Base-by-base conservation (phyloP, 2,113 vertebrate genomes). In the Heterotilapia buettikoferi region DNA sequence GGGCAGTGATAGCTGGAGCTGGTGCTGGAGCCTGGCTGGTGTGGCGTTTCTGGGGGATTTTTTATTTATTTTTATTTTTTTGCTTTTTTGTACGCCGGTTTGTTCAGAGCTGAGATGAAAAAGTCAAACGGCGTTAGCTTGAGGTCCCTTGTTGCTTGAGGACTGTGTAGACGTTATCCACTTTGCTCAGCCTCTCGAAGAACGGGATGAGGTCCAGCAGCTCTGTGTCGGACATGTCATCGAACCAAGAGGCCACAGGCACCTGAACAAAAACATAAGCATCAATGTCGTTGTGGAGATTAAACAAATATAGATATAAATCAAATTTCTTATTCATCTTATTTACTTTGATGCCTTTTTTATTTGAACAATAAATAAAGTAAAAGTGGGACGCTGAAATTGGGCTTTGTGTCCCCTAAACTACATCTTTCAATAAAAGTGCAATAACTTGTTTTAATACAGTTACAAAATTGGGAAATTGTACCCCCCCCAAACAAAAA, bases 201-300 rank as follows among this genome's bases (percentile, higher is more conserved):
- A 99, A 99, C 3, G 99, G 98, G 92, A 99, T 96, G 88, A 99
- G 97, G 86, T 99, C 98, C 43, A 99, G 97, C 85, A 99, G 97
- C 93, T 99, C 99, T 0, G 98, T 99, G 97, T 99, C 99, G 0
- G 97, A 96, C 98, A 99, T 99, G 96, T 99, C 98, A 73, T 99
- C 98, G 5, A 99, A 99, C 99, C 99, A 99, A 2, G 99, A 99
- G 29, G 97, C 98, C 89, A 99, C 98, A 0, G 99, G 98, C n/a
- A 99, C 98, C 99, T 99, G 90, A 3, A 9, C 1, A 10, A n/a
- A 38, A 81, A 53, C n/a, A 19, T 19, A 21, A 57, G 2, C 2
- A 7, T 83, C 19, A 85, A 6, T 76, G 6, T 47, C 0, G 6
- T 76, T 47, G 24, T 47, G 40, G 13, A 24, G 19, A 40, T 14